These are phyloP conservation scores for Choloepus didactylus DNA, from an alignment of 2,797 vertebrate species.

Conservation along the genomic window DNA sequence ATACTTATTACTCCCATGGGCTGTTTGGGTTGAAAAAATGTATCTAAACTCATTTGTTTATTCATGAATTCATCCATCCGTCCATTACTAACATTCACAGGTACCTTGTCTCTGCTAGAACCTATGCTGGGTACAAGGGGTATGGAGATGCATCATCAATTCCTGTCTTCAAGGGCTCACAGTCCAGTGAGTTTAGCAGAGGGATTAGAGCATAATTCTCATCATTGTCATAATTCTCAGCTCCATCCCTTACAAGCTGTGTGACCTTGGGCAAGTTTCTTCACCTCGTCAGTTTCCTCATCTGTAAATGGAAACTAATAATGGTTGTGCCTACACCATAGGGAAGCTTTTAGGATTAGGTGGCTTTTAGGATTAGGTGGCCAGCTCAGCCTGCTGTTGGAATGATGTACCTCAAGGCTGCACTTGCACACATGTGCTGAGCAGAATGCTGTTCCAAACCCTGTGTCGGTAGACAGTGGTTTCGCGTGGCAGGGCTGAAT, in stretches of 20 bases:
- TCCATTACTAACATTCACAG: neutral
- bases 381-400: neutral
- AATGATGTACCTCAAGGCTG: neutral
- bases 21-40: neutral
- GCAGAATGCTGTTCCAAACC: neutral
- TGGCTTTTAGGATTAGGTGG: neutral
- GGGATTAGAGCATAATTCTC: no score
- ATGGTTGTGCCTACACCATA: neutral
- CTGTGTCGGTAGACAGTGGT: no score
- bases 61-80: neutral
- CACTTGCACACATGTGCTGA: accelerated
- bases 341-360: neutral
- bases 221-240: neutral
- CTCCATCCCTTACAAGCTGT: neutral
- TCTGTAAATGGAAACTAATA: neutral
- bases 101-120: neutral
- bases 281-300: neutral
- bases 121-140: neutral
- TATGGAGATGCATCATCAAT: neutral
- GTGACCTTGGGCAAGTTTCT: neutral
- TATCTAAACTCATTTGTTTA: neutral
- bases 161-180: neutral
- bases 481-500: neutral
- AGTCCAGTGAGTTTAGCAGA: neutral
- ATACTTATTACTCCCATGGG: neutral